These are phyloP conservation scores for Chymomyza costata DNA, from an alignment of 1,140 invertebrate genomes.

Conservation along the genomic window DNA sequence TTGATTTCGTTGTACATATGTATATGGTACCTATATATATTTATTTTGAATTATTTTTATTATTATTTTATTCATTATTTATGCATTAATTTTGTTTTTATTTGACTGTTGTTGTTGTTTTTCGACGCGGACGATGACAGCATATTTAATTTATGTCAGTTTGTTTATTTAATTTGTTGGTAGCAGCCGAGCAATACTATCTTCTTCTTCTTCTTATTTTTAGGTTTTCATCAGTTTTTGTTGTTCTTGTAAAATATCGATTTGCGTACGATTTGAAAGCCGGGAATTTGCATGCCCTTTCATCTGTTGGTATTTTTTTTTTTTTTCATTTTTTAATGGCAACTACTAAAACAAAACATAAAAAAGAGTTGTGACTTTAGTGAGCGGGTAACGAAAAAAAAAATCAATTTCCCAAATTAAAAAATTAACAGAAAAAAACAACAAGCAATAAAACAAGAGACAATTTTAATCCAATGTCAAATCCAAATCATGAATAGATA, in stretches of 20 bases:
- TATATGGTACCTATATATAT: no score
- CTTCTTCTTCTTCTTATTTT: not conserved
- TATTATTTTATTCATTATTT: conserved; percentile 8
- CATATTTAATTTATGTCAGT: no score
- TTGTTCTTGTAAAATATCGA: conserved; percentile 70
- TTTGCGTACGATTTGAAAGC: conserved; percentile 41
- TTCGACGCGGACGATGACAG: conserved; percentile 40
- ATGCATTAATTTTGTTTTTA: conserved; percentile 1
- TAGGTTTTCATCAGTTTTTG: conserved; percentile 8
- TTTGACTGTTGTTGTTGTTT: conserved; percentile 13
- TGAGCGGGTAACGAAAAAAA: conserved; percentile 14
- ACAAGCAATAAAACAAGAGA: conserved; percentile 12
- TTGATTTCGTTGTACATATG: conserved; percentile 27
- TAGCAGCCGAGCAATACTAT: conserved; percentile 58
- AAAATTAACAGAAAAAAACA: conserved; percentile 18
- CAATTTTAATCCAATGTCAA: no score
- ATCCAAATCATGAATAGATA: conserved; percentile 5
- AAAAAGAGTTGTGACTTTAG: no score
- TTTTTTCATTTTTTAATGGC: conserved; percentile 14
- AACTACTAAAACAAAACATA: conserved; percentile 20
- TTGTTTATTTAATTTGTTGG: no score
- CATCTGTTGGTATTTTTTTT: conserved; percentile 24
- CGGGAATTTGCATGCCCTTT: conserved; percentile 60
- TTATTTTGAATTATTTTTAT: conserved; percentile 2
- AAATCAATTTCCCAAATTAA: conserved; percentile 17